Evolutionary conservation across 2,113 vertebrate species (phyloP), one percentile per base, ranked within the genome.

Genomic region (Pica pica): DNA sequence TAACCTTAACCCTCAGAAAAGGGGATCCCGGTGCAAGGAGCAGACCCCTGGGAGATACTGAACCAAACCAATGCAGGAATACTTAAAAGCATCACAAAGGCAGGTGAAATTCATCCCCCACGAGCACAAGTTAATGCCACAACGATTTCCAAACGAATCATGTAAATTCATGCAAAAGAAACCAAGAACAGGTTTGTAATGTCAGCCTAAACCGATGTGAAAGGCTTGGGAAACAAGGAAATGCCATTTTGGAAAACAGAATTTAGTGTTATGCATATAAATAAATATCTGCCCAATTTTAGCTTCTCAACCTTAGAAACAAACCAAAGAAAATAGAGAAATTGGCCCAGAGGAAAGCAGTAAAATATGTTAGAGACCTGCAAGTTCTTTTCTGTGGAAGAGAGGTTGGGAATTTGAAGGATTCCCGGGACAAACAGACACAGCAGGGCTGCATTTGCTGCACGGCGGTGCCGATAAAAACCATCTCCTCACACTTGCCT

Each of bases 131-230:
- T 47, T 20, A 44, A 65, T 1, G 18, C 33, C 65, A 69, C 24
- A 7, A 2, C 10, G 16, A 33, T 65, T 55, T 42, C 63, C 23
- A 67, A 41, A 17, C 26, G 1, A 56, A 41, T 26, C 27, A 1
- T 0, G 7, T 5, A 3, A 53, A 21, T 27, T 68, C 4, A 3
- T 0, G 3, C 39, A 59, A 81, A 56, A 60, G 28, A 50, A 70
- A 22, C 0, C 39, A 5, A 22, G 46, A 26, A 3, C 65, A 57
- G 69, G 41, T 23, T 69, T 50, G 52, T 11, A 31, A 47, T 3
- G 30, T 71, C 89, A 81, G 46, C 41, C 30, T 56, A 30, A 79
- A 79, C 3, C 8, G 44, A 75, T 9, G 56, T 23, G 74, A 57
- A 84, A 87, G 64, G 71, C 41, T 10, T 2, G 4, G 47, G 56